Base-by-base conservation (phyloP, 2,888 invertebrate species). In the Octodonta nipae region DNA sequence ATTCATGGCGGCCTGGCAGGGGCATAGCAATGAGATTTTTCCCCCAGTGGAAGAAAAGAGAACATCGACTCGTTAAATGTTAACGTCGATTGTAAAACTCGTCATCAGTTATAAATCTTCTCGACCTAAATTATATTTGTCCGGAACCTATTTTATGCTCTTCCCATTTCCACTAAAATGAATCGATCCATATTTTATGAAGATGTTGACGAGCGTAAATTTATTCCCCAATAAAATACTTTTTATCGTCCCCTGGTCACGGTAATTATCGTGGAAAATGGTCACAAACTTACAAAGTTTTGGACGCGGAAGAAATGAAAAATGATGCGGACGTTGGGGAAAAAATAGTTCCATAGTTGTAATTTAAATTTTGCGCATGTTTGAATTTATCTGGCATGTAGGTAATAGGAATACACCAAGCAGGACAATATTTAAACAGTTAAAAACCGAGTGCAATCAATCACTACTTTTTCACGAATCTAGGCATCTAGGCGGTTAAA, bases 11-110 rank as follows among this genome's bases (percentile, higher is more conserved):
- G 35, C 32, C n/a, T n/a, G n/a, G n/a, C n/a, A n/a, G 42, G 43
- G 46, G 47, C 38, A 42, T 44, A 42, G 50, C 54, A 55, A 56
- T 54, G 54, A 56, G 56, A 56, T 58, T 57, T 54, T 48, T 52
- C 50, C 51, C 47, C 46, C 43, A 47, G n/a, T n/a, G n/a, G n/a
- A n/a, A n/a, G n/a, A n/a, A n/a, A n/a, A n/a, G n/a, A n/a, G 45
- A 51, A 50, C 52, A 49, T 44, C 47, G 42, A 42, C 53, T 56
- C 54, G 51, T 58, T 56, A 59, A 60, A 58, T 54, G 54, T 59
- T 59, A 58, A 59, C 52, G 57, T 49, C 55, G 59, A 59, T 58
- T 58, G 59, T 60, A 58, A 60, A 59, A 58, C 56, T 58, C 52
- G 54, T 51, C 55, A 50, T 50, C 55, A 50, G 54, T 58, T 56